These are phyloP conservation scores for Bruchidius siliquastri DNA, from an alignment of 2,888 invertebrate species.

Conservation along the genomic window DNA sequence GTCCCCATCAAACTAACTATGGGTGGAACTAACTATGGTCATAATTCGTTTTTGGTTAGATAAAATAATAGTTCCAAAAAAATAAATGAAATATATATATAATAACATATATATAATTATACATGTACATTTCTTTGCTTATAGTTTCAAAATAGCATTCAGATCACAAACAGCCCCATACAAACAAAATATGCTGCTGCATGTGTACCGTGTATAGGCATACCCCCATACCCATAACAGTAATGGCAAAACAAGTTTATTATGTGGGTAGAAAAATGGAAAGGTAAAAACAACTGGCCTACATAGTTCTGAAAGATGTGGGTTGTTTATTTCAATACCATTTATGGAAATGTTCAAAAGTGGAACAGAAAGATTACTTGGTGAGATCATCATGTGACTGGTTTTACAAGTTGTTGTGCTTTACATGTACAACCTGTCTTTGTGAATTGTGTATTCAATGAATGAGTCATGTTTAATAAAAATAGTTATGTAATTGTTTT, in stretches of 20 bases:
- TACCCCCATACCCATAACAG: not conserved
- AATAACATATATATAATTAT: too few species aligned
- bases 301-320: not conserved
- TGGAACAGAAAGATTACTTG: not conserved
- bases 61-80: too few species aligned
- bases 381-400: not conserved
- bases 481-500: not conserved
- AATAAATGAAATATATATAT: too few species aligned
- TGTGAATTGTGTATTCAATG: not conserved
- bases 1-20: too few species aligned
- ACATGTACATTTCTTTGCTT: too few species aligned
- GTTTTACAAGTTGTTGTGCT: not conserved
- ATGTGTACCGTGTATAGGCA: not conserved
- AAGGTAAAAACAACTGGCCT: not conserved
- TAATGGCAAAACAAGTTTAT: not conserved
- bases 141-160: too few species aligned
- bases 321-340: not conserved
- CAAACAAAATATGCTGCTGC: not conserved
- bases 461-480: not conserved
- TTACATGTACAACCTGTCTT: not conserved
- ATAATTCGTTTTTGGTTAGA: too few species aligned
- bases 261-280: not conserved
- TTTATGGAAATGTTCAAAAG: not conserved
- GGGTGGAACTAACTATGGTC: too few species aligned
- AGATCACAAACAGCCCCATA: not conserved